These are phyloP conservation scores for Pipa parva DNA, from an alignment of 2,113 vertebrate genomes.

Conservation along the genomic window DNA sequence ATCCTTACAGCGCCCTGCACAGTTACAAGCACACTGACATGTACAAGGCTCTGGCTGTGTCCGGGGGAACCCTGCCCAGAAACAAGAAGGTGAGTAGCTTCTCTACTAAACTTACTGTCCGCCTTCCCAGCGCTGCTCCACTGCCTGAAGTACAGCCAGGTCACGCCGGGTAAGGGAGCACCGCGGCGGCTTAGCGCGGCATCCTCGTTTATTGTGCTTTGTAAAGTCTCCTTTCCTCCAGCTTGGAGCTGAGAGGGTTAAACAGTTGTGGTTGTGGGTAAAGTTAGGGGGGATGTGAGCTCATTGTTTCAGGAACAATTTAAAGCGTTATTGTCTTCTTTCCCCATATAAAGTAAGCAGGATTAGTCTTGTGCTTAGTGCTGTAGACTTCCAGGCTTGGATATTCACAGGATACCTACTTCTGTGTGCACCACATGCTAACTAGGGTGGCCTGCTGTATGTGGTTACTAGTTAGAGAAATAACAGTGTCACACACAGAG, in stretches of 20 bases:
- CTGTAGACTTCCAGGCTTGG: no score
- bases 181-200: not conserved
- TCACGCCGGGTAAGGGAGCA: not conserved
- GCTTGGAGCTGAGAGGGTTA: not conserved
- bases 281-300: not conserved
- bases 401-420: not conserved
- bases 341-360: not conserved
- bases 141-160: not conserved
- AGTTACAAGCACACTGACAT: constrained; percentile 54
- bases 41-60: constrained; percentile 79
- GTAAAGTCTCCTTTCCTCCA: not conserved
- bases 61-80: constrained; percentile 77
- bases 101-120: not conserved
- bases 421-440: no score
- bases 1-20: constrained; percentile 48
- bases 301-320: constrained; percentile 16
- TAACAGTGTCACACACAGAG: no score
- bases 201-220: not conserved
- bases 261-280: not conserved
- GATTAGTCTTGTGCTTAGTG: no score
- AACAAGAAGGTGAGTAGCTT: constrained; percentile 64
- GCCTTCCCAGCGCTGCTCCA: not conserved
- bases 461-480: no score
- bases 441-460: no score
- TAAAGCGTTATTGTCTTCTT: constrained; percentile 6